Evolutionary conservation across 2,797 vertebrate species (phyloP).

Genomic region (Echiichthys vipera): DNA sequence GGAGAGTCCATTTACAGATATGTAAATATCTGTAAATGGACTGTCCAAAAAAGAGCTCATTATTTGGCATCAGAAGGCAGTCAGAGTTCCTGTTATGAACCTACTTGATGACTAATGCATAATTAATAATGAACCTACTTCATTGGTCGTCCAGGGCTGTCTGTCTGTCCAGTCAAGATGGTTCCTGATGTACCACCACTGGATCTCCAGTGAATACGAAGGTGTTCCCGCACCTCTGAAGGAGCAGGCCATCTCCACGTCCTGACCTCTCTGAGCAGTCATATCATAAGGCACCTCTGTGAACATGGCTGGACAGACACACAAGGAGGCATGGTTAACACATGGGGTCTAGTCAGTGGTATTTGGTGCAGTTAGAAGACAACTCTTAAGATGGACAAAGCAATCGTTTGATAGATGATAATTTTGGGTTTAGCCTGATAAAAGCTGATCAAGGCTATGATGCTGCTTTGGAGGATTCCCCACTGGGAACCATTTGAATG

Average conservation of each 20-base stretch:
- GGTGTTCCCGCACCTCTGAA: conserved; percentile 94
- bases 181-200: conserved; percentile 97
- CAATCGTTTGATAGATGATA: not conserved
- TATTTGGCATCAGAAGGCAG: not conserved
- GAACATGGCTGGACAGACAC: conserved; percentile 91
- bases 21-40: too few species aligned
- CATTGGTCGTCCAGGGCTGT: conserved; percentile 89
- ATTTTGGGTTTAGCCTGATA: not conserved
- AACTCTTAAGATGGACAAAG: not conserved
- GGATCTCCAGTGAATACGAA: conserved; percentile 96
- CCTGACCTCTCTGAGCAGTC: conserved; percentile 91
- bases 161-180: conserved; percentile 92
- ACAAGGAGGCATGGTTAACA: conserved; percentile 12
- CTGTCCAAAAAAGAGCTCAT: not conserved
- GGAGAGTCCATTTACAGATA: not conserved
- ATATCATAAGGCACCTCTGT: conserved; percentile 96
- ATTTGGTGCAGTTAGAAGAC: not conserved
- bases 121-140: conserved; percentile 84
- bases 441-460: too few species aligned
- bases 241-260: conserved; percentile 98
- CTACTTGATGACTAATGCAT: too few species aligned
- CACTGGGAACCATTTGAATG: too few species aligned
- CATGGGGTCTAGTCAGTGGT: not conserved
- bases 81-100: conserved; percentile 15
- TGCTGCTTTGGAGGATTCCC: too few species aligned